phyloP scores from a whole-genome alignment of 2,888 invertebrate genomes.

The Trissoscelio sp. region DNA sequence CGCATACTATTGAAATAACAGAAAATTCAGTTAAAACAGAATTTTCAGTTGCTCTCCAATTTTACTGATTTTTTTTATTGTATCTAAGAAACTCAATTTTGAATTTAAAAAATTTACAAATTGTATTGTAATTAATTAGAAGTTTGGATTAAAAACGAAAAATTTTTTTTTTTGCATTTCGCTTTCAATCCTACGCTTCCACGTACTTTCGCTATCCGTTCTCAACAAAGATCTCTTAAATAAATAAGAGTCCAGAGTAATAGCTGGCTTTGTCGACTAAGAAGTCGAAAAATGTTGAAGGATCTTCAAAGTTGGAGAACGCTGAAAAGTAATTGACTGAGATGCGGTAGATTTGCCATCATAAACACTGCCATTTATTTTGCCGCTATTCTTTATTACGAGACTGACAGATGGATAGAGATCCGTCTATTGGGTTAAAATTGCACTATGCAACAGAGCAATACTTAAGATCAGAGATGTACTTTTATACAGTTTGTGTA shows the following conservation, averaged over 20 bases:
- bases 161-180: background rate
- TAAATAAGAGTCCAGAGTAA: constrained; percentile 44
- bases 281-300: constrained; percentile 27
- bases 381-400: constrained; percentile 32
- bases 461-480: constrained; percentile 47
- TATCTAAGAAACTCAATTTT: too few relatives aligned
- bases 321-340: constrained; percentile 54
- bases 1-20: too few relatives aligned
- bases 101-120: too few relatives aligned
- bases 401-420: constrained; percentile 63
- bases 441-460: constrained; percentile 67
- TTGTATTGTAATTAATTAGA: background rate
- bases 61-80: too few relatives aligned
- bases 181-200: constrained; percentile 20
- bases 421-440: constrained; percentile 68
- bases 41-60: too few relatives aligned
- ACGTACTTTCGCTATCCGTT: constrained; percentile 30
- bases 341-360: constrained; percentile 32
- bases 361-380: constrained; percentile 49
- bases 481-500: background rate
- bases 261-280: constrained; percentile 9
- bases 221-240: constrained; percentile 49
- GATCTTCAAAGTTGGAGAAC: constrained; percentile 49
- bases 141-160: background rate
- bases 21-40: too few relatives aligned